Evolutionary conservation across 2,113 vertebrate species (phyloP), one percentile per base, ranked within the genome.

Genomic region (Hippocampus abdominalis): DNA sequence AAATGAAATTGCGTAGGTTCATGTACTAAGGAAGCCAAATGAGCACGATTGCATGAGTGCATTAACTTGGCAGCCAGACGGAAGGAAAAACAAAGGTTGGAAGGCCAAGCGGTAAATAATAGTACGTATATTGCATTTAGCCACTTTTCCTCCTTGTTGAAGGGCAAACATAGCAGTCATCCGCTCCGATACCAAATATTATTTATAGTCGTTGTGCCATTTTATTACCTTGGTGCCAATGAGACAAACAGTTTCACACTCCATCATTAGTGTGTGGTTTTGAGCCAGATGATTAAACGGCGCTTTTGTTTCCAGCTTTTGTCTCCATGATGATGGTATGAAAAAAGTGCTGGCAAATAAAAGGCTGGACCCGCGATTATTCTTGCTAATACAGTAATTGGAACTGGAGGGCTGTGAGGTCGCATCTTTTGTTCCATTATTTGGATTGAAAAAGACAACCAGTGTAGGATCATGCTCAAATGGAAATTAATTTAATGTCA

Each of bases 291-390:
- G 32, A 57, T 60, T 32, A 62, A 68, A 59, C 54, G 69, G 68
- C 23, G 13, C 67, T 23, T 67, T 71, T 64, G 40, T 32, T 42
- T 21, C 1, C 42, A 1, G 18, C 67, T 15, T 67, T 71, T 64
- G 29, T 32, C 27, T 21, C 1, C 25, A 75, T 77, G 60, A 81
- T 71, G 68, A 61, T 49, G 42, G 68, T n/a, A 49, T 69, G 73
- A 49, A 75, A 11, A 66, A 69, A 23, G 68, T 32, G 64, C 72
- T 69, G 72, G 67, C 64, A 8, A 40, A 56, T 13, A 54, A 71
- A 70, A 49, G 67, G 72, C 60, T 59, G 57, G 7, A 36, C 64
- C 53, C 44, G 36, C 74, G 68, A 78, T 65, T 44, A 64, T 72
- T 68, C 56, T 69, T 39, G 27, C 53, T 71, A 32, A 63, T 61